These are phyloP conservation scores for Equus przewalskii DNA, from an alignment of 2,113 vertebrate species.

Conservation along the genomic window DNA sequence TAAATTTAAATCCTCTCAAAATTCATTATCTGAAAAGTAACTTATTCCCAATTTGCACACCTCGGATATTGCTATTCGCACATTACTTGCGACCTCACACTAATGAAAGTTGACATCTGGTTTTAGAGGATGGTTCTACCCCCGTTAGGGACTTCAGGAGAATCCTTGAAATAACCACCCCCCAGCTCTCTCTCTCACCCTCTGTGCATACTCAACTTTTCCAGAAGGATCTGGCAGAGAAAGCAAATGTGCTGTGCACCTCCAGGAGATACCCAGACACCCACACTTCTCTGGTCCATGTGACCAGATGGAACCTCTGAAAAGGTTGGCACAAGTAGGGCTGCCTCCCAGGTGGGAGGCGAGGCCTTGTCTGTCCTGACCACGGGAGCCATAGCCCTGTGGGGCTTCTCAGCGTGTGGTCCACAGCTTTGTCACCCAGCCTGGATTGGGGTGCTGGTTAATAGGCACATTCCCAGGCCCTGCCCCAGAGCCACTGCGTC, in stretches of 20 bases:
- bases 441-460: background rate
- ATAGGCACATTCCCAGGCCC: background rate
- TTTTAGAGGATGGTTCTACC: background rate
- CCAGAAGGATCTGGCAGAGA: background rate
- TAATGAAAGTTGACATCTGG: background rate
- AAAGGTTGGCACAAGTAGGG: background rate
- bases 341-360: too few relatives aligned
- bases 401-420: fast-evolving
- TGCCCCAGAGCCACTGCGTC: too few relatives aligned
- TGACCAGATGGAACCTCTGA: background rate
- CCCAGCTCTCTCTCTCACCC: background rate
- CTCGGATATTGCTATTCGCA: background rate
- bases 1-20: background rate
- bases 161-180: background rate
- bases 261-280: background rate
- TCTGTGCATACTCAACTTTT: background rate
- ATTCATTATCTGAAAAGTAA: background rate
- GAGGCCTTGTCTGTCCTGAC: background rate
- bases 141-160: background rate
- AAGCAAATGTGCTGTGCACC: background rate
- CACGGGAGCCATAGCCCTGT: fast-evolving
- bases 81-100: background rate
- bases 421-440: background rate
- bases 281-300: background rate
- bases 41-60: background rate